Percentiles rank a stretch among this genome's conserved stretches.
Conservation (phyloP, 2,113 vertebrate genomes). For the cattle (Bos taurus) region DNA sequence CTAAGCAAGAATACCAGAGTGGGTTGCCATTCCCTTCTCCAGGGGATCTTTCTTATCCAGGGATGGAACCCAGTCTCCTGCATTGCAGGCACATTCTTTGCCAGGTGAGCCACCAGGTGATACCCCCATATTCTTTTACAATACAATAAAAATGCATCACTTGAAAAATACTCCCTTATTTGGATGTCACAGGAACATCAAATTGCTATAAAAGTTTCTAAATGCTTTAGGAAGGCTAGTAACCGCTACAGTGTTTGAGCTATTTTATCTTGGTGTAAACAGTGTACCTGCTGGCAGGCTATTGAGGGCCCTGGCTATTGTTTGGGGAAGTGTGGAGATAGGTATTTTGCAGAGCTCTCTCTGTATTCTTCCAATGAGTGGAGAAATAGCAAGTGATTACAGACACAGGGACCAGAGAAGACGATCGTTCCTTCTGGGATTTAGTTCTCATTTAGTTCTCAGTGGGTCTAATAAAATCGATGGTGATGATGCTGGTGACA, state of each 20-base stretch:
- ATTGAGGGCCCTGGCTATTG: accelerated
- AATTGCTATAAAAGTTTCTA: background rate
- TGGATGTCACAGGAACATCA: background rate
- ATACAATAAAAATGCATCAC: background rate
- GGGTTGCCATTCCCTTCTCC: background rate
- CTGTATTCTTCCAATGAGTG: background rate
- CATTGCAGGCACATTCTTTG: background rate
- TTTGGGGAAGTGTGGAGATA: background rate
- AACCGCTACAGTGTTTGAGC: background rate
- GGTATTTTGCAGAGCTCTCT: background rate
- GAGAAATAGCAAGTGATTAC: background rate
- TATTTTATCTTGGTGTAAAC: background rate
- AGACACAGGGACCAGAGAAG: background rate
- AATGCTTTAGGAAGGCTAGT: background rate
- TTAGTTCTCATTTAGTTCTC: background rate
- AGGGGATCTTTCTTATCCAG: background rate
- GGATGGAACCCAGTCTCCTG: background rate
- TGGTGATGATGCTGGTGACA: background rate
- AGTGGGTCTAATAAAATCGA: background rate
- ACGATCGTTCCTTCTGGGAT: background rate
- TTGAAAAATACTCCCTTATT: background rate
- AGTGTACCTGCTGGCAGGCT: accelerated
- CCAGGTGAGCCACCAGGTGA: background rate
- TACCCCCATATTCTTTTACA: background rate
- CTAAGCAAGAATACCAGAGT: background rate